Evolutionary conservation across 2,113 vertebrate genomes (phyloP), one percentile per base, ranked within the genome.

Genomic region (Ailurus styani): DNA sequence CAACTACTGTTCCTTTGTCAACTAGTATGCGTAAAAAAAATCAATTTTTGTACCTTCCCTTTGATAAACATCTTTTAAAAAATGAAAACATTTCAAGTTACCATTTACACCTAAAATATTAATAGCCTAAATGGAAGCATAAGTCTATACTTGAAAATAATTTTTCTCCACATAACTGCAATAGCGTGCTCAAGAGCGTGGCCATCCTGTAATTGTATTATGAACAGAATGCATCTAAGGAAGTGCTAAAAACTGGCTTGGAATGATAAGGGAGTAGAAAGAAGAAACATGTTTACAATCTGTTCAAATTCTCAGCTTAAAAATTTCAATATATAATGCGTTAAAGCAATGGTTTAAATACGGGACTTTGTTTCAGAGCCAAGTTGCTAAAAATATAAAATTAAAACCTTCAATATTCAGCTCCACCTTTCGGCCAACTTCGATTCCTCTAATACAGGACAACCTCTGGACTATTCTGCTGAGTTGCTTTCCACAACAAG

Each of bases 241-340:
- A 97, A 78, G 90, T 93, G 90, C 77, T 96, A 90, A 95, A 93
- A 90, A 81, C 40, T 85, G 52, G 87, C 73, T 27, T 72, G 54
- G 40, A 77, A 84, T 70, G 64, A 10, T 78, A 94, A 88, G 78
- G 23, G 81, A 70, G 70, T 54, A 79, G 88, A 78, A 93, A 73
- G 82, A 95, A 90, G 52, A 97, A 97, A 94, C 88, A 95, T 91
- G 64, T 92, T 97, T 96, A 96, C 89, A 97, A 96, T 96, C 94
- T 97, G 97, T 90, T 97, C 96, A 91, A 90, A 90, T 93, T 89
- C 82, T 79, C 90, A 77, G 60, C 94, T 84, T 96, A 25, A 93
- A 93, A 97, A 5, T 42, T 72, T 77, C 87, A 40, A 72, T 57
- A 90, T 77, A 52, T 42, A 81, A 31, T 77, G 42, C 27, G 20